Base-by-base conservation (phyloP, 1,140 invertebrate genomes). In the Ectropis grisescens region DNA sequence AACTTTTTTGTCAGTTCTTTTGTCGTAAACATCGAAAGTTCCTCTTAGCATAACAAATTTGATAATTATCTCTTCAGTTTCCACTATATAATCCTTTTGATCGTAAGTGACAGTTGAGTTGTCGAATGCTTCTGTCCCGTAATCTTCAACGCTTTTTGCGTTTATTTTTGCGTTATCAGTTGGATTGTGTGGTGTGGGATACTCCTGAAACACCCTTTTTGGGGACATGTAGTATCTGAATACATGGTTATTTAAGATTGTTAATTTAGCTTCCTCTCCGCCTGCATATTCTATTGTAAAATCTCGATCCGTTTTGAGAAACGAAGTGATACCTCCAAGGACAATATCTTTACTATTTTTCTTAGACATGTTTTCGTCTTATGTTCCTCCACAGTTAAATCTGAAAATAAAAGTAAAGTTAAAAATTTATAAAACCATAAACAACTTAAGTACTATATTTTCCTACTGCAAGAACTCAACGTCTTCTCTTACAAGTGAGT, bases 221-320 rank as follows among this genome's bases (percentile, higher is more conserved):
- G 64, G 70, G 1, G 66, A 66, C 56, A 80, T 62, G 40, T 71
- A 62, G 43, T 62, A 78, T 46, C 60, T 58, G n/a, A 80, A 69
- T 0, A 75, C 66, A 47, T 80, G 70, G 25, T 54, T 54, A 24
- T 74, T 76, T 15, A 74, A 32, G 26, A 80, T 59, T 28, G 61
- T 47, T 12, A 80, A 36, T 33, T 40, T 66, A 3, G 54, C 54
- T 10, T 38, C 19, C 56, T 72, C 68, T 10, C 61, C 57, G 3
- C 57, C 62, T 32, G 30, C 13, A 36, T 69, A 80, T 33, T 48
- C 12, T 19, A 80, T 59, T 3, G 47, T 23, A 33, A 56, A 80
- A 27, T 58, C 40, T 1, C 30, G 48, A 4, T 59, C 41, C 2
- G 29, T 38, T 47, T 71, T 80, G 16, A 40, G 26, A 34, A 75